Base-by-base conservation (phyloP, 2,113 vertebrate genomes). In the Oplegnathus fasciatus region DNA sequence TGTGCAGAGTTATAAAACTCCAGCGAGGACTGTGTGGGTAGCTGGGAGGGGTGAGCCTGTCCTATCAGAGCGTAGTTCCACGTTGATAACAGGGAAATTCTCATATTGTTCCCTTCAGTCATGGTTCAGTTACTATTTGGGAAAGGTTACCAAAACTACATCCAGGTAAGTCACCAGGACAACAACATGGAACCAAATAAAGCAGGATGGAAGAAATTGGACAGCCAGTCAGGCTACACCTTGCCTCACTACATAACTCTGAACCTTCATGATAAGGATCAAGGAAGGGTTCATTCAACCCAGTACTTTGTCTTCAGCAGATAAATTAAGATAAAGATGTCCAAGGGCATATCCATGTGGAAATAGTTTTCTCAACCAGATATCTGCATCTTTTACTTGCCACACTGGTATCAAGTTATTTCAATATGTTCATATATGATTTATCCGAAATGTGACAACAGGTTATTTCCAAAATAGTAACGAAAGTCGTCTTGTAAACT, bases 71-170 rank as follows among this genome's bases (percentile, higher is more conserved):
- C 42, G 20, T 58, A 69, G 62, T 89, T 92, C 85, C 86, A 84
- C 7, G 0, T 24, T 88, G 92, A 94, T 93, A 94, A 92, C 70
- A 91, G 54, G 83, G 75, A 86, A 89, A 93, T 88, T 84, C 60
- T 69, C 55, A 15, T 0, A n/a, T 75, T 55, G 30, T 91, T 89
- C 71, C 78, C 22, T 55, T 70, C 40, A 64, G 70, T 80, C 83
- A 77, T 57, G 2, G 61, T 52, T 77, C 48, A 71, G 20, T 73
- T 79, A 82, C 75, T n/a, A 69, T 82, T 52, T 71, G 5, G 28
- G 20, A 85, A 83, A 89, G 78, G 83, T 91, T 84, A 79, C 40
- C 57, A 88, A 73, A 81, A 66, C 24, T 64, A 70, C 82, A 61
- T 79, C 71, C 81, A 55, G 84, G 84, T 67, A 67, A 83, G 52